Conservation (phyloP, 2,113 vertebrate species). For the Uria aalge region DNA sequence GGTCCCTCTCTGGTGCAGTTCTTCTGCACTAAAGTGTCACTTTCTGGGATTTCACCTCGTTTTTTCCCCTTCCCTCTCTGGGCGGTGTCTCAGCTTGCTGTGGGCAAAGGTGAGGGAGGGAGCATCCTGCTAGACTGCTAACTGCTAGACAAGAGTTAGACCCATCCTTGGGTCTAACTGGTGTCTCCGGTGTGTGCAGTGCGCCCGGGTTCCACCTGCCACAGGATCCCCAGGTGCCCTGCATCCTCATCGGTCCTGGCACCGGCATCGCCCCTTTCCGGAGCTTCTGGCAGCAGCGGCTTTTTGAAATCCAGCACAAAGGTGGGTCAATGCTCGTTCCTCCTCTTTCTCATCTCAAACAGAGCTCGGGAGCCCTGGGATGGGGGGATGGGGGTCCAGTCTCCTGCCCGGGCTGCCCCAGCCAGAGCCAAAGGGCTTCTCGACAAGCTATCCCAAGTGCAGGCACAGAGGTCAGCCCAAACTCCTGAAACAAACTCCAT, state of each 20-base stretch:
- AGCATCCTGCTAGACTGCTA: not conserved
- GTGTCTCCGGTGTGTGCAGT: conserved; percentile 41
- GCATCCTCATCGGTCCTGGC: conserved; percentile 93
- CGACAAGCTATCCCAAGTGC: not conserved
- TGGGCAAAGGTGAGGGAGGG: not conserved
- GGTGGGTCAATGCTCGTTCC: conserved; percentile 59
- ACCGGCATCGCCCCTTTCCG: conserved; percentile 97
- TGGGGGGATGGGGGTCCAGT: not conserved
- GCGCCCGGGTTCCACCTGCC: conserved; percentile 94
- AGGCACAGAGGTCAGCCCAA: not conserved
- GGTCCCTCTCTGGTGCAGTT: not conserved
- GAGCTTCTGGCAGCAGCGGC: conserved; percentile 97
- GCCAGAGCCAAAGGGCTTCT: not conserved
- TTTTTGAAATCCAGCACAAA: conserved; percentile 89
- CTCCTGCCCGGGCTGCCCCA: not conserved
- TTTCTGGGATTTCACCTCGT: not conserved
- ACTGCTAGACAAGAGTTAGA: too few species aligned
- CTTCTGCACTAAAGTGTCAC: not conserved
- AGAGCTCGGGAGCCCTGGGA: not conserved
- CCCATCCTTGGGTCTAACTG: not conserved
- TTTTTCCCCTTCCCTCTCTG: too few species aligned
- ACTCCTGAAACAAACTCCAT: not conserved
- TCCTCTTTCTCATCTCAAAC: not conserved
- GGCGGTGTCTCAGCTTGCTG: not conserved
- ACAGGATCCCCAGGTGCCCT: conserved; percentile 88